Evolutionary conservation across 2,888 invertebrate species (phyloP).

Genomic region (Apoda limacodes): DNA sequence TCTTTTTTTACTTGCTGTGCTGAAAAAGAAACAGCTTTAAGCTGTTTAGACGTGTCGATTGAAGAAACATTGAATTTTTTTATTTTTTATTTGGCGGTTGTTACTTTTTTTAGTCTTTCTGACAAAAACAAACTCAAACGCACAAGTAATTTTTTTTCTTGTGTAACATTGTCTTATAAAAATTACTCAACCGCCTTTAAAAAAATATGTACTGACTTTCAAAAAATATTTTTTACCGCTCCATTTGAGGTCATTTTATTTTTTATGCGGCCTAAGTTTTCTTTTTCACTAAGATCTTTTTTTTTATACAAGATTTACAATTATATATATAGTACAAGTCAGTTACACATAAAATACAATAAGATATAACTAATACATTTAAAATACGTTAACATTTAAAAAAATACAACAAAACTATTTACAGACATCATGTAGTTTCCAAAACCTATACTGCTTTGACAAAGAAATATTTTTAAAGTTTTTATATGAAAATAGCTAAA

Average conservation of each 20-base stretch:
- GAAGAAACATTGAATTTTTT: slow-evolving; percentile 33
- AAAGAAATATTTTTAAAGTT: too few relatives aligned
- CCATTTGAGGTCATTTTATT: slow-evolving; percentile 24
- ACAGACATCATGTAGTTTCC: too few relatives aligned
- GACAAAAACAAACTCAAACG: slow-evolving; percentile 34
- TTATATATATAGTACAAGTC: slow-evolving; percentile 25
- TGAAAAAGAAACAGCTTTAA: too few relatives aligned
- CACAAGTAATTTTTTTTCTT: slow-evolving; percentile 59
- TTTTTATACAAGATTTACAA: slow-evolving; percentile 30
- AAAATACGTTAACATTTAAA: slow-evolving; percentile 25
- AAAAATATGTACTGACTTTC: slow-evolving; percentile 48
- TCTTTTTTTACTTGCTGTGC: too few relatives aligned
- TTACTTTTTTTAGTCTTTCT: slow-evolving; percentile 41
- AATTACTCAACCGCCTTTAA: slow-evolving; percentile 35
- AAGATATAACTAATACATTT: slow-evolving; percentile 25
- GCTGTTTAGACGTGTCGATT: slow-evolving; percentile 21
- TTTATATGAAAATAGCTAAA: too few relatives aligned
- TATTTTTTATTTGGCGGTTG: slow-evolving; percentile 51
- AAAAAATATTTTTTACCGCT: slow-evolving; percentile 53
- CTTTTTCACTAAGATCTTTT: slow-evolving; percentile 27
- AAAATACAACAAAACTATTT: slow-evolving; percentile 20
- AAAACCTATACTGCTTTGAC: too few relatives aligned
- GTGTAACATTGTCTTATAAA: slow-evolving; percentile 39
- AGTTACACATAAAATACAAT: slow-evolving; percentile 31
- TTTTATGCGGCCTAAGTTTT: slow-evolving; percentile 23